Evolutionary conservation across 2,888 invertebrate genomes (phyloP), one percentile per base, ranked within the genome.

Genomic region (Thereva nobilitata): DNA sequence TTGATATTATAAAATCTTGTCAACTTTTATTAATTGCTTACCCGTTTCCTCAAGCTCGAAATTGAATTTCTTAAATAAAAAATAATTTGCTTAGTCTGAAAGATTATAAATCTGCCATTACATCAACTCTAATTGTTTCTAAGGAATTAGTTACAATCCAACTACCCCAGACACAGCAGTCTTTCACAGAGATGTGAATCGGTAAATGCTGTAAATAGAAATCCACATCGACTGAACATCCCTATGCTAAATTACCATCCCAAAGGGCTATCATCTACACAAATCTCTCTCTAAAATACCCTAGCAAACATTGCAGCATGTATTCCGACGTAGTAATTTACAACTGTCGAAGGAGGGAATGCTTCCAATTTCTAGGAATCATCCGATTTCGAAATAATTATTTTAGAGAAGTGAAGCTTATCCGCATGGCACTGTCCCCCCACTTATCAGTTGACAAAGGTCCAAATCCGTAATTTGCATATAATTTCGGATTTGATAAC

Each of bases 381-480:
- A 23, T 61, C 61, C 50, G 50, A 59, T 61, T 49, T 40, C 34
- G 12, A 40, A 49, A 61, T 61, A 50, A 41, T 41, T 61, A 23
- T 23, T 23, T 23, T 37, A n/a, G 41, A 5, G 49, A 49, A 34
- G n/a, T 41, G 50, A 35, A 61, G 61, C 61, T 23, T n/a, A 61
- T n/a, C 50, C 61, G 41, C 10, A 50, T 50, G 50, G 40, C 49
- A 61, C 61, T 9, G 41, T 50, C 41, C 40, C 41, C 40, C 34
- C 61, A 23, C 23, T 61, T 61, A 61, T 61, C 61, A 40, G 50
- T 61, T 61, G 61, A 61, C 61, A 61, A 61, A 61, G 40, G 50
- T 61, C 61, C 61, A 61, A 61, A 61, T 61, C 41, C 50, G 50
- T 50, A 61, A 61, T 61, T 61, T 61, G 61, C 61, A 61, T 61